Evolutionary conservation across 2,888 invertebrate genomes (phyloP).

Genomic region (Villa cingulata): DNA sequence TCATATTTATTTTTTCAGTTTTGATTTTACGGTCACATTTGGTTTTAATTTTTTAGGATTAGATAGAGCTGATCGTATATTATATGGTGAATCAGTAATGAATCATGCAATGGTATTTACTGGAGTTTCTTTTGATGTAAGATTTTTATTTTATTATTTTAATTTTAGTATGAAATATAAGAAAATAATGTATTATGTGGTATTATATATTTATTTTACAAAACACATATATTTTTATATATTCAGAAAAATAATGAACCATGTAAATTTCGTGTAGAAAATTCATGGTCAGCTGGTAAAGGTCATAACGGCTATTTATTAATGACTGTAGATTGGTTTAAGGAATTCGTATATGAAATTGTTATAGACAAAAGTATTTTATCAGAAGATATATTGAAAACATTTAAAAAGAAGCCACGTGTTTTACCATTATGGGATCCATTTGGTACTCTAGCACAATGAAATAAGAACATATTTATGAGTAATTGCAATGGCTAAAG

Average conservation of each 20-base stretch:
- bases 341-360: conserved; percentile 75
- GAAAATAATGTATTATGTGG: background rate
- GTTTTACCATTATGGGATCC: conserved; percentile 88
- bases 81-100: conserved; percentile 81
- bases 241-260: conserved; percentile 47
- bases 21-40: conserved; percentile 69
- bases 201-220: too few species aligned
- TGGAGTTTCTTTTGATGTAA: conserved; percentile 57
- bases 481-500: too few species aligned
- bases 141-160: background rate
- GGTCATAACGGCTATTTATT: conserved; percentile 76
- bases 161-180: background rate
- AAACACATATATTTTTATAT: conserved; percentile 3
- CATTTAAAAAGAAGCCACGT: conserved; percentile 60
- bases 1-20: too few species aligned
- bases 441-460: conserved; percentile 67
- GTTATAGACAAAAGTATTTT: conserved; percentile 77
- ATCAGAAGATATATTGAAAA: conserved; percentile 56
- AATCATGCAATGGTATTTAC: conserved; percentile 88
- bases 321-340: conserved; percentile 77
- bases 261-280: conserved; percentile 73
- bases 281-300: conserved; percentile 82
- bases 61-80: conserved; percentile 64
- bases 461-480: too few species aligned
- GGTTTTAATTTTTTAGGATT: conserved; percentile 66